These are phyloP conservation scores for Elysia chlorotica DNA, from an alignment of 1,140 invertebrate genomes.

Conservation along the genomic window DNA sequence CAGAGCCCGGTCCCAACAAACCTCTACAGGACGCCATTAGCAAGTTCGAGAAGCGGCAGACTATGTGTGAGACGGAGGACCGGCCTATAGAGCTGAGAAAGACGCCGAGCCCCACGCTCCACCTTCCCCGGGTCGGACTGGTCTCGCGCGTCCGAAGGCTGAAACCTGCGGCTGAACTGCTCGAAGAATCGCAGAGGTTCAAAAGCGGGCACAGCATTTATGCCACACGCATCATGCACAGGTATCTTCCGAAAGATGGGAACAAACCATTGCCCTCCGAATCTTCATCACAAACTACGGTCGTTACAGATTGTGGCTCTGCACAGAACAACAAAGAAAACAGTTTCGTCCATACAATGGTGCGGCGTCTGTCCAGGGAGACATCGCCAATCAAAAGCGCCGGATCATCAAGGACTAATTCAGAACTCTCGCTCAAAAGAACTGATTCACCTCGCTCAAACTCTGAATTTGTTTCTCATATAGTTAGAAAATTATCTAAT, in stretches of 20 bases:
- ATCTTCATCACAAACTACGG: too few species aligned
- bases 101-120: constrained; percentile 31
- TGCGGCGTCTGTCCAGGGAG: constrained; percentile 49
- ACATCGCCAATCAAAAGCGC: constrained; percentile 40
- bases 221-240: constrained; percentile 44
- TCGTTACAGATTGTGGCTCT: too few species aligned
- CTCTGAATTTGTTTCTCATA: constrained; percentile 48
- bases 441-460: constrained; percentile 41
- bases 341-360: constrained; percentile 48
- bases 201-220: constrained; percentile 50
- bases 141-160: constrained; percentile 35
- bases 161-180: constrained; percentile 52
- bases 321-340: constrained; percentile 44
- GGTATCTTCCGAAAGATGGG: constrained; percentile 39
- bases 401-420: constrained; percentile 32
- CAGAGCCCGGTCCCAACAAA: background rate
- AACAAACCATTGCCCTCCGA: too few species aligned
- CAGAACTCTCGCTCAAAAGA: constrained; percentile 28
- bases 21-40: constrained; percentile 17
- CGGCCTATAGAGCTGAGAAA: constrained; percentile 27
- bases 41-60: constrained; percentile 27
- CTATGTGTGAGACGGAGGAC: constrained; percentile 31
- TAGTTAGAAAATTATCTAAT: constrained; percentile 44
- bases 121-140: constrained; percentile 30
- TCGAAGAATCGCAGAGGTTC: constrained; percentile 53